Evolutionary conservation across 2,113 vertebrate genomes (phyloP), one percentile per base, ranked within the genome.

Genomic region (Elgaria multicarinata): DNA sequence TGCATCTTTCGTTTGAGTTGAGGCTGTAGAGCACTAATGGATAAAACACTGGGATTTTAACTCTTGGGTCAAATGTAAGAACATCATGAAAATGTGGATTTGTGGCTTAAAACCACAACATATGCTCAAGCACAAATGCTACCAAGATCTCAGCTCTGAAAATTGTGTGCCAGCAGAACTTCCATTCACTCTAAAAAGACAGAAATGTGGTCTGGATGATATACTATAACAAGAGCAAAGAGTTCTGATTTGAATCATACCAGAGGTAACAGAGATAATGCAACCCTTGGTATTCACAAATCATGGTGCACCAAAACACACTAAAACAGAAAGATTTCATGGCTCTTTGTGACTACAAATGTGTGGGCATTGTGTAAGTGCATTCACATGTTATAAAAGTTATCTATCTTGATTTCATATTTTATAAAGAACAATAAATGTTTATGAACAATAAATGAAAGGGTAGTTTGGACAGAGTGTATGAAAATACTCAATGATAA

Each of bases 1-100:
- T 86, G 77, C 94, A 66, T 69, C 91, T 90, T 79, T 83, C 80
- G 24, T 91, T 89, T 50, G 92, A 71, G 72, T 94, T 94, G 87
- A 95, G 85, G 64, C 89, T 90, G 91, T 90, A 91, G 71, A 94
- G 89, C 81, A 80, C 42, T 91, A 83, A 87, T 87, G 66, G 78
- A 91, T 92, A 85, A 95, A 95, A 94, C 31, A 93, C 18, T 92
- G 55, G 36, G 78, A 58, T 92, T 89, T 95, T 91, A 92, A 93
- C 66, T 91, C 58, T 85, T 69, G 94, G 92, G 90, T 94, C 91
- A 96, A 96, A 91, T 80, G 77, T 94, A 89, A 96, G 96, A 42
- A 93, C 64, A 87, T 93, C 93, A 92, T 92, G 91, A 91, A 95
- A 94, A 94, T 74, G 76, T 42, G 36, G 90, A 95, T 92, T 87